Conservation (phyloP, 2,797 vertebrate species). For the Mus minutoides region DNA sequence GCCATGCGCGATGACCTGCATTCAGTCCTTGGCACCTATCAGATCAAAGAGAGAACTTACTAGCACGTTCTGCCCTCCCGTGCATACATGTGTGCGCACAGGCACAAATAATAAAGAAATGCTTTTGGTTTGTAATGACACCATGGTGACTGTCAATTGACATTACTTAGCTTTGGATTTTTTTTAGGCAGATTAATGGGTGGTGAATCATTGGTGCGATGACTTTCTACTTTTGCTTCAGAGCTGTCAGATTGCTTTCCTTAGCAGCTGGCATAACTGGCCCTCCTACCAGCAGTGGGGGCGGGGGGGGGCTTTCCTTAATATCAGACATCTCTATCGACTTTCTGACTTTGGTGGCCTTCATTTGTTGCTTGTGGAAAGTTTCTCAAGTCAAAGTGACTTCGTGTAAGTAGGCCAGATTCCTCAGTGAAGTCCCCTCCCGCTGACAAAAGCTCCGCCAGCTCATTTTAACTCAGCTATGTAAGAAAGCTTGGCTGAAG, state of each 20-base stretch:
- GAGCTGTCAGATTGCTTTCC: neutral
- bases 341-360: neutral
- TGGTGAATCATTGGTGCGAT: neutral
- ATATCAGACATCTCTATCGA: neutral
- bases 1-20: neutral
- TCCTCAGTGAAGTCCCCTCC: slow-evolving; percentile 40
- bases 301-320: neutral
- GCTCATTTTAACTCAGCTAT: slow-evolving; percentile 7
- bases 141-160: neutral
- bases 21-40: neutral
- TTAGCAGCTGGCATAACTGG: neutral
- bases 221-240: neutral
- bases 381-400: slow-evolving; percentile 19
- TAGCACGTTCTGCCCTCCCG: neutral
- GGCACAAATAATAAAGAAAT: neutral
- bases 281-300: neutral
- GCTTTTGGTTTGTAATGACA: neutral
- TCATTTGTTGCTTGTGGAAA: slow-evolving; percentile 54
- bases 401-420: slow-evolving; percentile 57
- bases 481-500: slow-evolving; percentile 45
- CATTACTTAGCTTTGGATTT: slow-evolving; percentile 25
- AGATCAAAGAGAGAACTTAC: neutral
- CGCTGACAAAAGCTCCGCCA: slow-evolving; percentile 9
- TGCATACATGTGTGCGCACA: neutral
- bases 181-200: neutral